Percentiles rank a stretch among this genome's conserved stretches.
Conservation (phyloP, 2,113 vertebrate genomes). For the Petaurus breviceps region DNA sequence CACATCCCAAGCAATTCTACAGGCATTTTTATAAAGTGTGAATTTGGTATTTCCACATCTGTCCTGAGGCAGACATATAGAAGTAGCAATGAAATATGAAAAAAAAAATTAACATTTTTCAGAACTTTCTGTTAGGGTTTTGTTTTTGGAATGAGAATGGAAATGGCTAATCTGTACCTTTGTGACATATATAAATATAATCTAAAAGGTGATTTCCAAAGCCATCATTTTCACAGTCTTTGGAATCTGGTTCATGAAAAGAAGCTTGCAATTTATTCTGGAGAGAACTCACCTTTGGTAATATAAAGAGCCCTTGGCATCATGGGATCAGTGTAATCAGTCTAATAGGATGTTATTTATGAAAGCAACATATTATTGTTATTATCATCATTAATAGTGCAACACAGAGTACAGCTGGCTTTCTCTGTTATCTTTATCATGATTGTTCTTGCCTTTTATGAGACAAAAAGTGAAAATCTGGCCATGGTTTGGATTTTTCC, state of each 20-base stretch:
- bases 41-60: neutral
- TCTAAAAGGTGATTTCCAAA: neutral
- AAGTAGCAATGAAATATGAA: conserved; percentile 2
- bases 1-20: neutral
- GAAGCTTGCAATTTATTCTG: neutral
- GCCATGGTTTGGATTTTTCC: neutral
- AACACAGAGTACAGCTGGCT: neutral
- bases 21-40: neutral
- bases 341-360: neutral
- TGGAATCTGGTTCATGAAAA: neutral
- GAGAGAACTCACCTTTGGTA: neutral
- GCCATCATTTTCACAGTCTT: neutral
- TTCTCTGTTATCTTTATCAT: neutral
- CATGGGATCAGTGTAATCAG: neutral
- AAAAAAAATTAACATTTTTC: neutral
- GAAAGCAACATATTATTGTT: neutral
- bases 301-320: neutral
- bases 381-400: neutral
- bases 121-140: neutral
- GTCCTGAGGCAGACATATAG: neutral
- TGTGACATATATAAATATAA: neutral
- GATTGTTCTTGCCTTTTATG: neutral
- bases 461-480: neutral
- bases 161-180: neutral
- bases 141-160: neutral